phyloP scores from a whole-genome alignment of 1,140 invertebrate genomes.

The Euwallacea fornicatus region DNA sequence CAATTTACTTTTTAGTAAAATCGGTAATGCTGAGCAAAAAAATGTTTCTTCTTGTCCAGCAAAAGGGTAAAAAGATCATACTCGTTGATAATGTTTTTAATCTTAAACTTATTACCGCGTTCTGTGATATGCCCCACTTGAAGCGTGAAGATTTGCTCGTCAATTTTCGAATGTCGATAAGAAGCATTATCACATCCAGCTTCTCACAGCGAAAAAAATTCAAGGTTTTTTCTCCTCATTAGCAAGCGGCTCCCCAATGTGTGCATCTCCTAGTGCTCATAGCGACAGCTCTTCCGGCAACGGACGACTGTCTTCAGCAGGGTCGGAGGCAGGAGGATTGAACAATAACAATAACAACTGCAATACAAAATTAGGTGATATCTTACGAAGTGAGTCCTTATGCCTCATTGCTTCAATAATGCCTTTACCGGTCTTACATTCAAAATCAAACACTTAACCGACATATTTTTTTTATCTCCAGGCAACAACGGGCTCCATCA shows the following conservation, averaged over 20 bases:
- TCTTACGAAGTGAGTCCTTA: slow-evolving; percentile 59
- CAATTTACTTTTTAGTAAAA: too few species aligned
- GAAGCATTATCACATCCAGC: not conserved
- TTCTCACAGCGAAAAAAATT: not conserved
- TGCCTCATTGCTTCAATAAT: slow-evolving; percentile 6
- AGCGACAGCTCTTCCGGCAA: slow-evolving; percentile 81
- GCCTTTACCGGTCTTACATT: not conserved
- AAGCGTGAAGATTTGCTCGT: too few species aligned
- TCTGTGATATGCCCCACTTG: too few species aligned
- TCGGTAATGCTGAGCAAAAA: too few species aligned
- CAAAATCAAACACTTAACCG: not conserved
- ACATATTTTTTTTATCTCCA: slow-evolving; percentile 16
- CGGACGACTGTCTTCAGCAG: slow-evolving; percentile 73
- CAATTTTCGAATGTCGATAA: too few species aligned
- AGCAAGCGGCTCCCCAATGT: slow-evolving; percentile 62
- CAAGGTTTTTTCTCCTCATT: slow-evolving; percentile 24
- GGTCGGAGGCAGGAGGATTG: slow-evolving; percentile 69
- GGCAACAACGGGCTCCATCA: slow-evolving; percentile 56
- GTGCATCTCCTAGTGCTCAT: slow-evolving; percentile 77
- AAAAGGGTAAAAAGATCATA: too few species aligned
- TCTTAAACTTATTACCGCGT: too few species aligned
- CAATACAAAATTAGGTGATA: slow-evolving; percentile 70
- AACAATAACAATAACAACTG: slow-evolving; percentile 73
- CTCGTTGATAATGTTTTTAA: too few species aligned
- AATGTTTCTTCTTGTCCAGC: too few species aligned